phyloP scores from a whole-genome alignment of 2,888 invertebrate genomes.

The Hypomecis atomaria region DNA sequence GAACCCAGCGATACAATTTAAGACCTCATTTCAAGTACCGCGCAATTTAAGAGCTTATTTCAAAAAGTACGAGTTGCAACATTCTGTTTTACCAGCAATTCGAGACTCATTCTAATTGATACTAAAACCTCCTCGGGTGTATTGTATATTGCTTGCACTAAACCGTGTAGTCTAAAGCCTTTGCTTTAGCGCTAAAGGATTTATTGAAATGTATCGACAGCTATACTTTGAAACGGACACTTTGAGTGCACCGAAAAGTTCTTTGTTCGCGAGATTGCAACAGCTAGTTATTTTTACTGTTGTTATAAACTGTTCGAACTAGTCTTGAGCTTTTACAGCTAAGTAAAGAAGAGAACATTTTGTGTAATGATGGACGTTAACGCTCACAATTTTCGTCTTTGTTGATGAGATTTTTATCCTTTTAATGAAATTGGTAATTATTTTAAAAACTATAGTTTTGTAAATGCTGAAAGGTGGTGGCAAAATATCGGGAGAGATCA shows the following conservation, averaged over 20 bases:
- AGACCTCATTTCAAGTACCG: not conserved
- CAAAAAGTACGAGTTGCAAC: not conserved
- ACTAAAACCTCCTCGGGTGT: slow-evolving; percentile 18
- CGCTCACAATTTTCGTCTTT: too few relatives aligned
- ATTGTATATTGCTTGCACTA: slow-evolving; percentile 44
- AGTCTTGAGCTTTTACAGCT: not conserved
- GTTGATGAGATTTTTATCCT: too few relatives aligned
- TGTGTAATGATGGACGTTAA: too few relatives aligned
- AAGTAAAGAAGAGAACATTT: not conserved
- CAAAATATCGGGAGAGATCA: too few relatives aligned
- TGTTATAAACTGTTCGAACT: slow-evolving; percentile 28
- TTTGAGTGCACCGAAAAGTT: slow-evolving; percentile 50
- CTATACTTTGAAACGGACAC: slow-evolving; percentile 58
- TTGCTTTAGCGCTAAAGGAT: slow-evolving; percentile 45
- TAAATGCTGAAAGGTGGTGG: too few relatives aligned
- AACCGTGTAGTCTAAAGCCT: slow-evolving; percentile 47
- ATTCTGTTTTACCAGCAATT: slow-evolving; percentile 10
- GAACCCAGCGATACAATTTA: too few relatives aligned
- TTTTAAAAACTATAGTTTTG: too few relatives aligned
- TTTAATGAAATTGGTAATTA: too few relatives aligned
- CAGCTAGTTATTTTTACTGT: slow-evolving; percentile 43
- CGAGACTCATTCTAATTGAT: slow-evolving; percentile 13
- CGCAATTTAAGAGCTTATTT: slow-evolving; percentile 1
- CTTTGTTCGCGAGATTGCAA: slow-evolving; percentile 53
- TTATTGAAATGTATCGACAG: slow-evolving; percentile 59